These are phyloP conservation scores for Corynorhinus townsendii DNA, from an alignment of 2,113 vertebrate genomes.

Conservation along the genomic window DNA sequence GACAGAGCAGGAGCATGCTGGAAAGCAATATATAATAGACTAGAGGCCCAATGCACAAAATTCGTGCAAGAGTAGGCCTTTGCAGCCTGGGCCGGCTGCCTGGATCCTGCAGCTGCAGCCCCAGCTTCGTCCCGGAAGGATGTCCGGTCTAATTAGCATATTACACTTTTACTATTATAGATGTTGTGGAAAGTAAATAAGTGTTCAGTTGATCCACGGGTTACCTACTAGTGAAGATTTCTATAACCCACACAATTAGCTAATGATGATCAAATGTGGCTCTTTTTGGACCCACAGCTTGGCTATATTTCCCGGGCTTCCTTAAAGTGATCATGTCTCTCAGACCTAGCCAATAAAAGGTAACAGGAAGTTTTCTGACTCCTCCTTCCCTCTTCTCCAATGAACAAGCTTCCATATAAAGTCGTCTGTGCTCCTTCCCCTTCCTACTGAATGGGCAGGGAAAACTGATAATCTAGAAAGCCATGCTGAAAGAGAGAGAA, in stretches of 20 bases:
- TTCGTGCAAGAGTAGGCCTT: no score
- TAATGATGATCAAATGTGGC: background rate
- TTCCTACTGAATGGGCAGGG: background rate
- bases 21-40: background rate
- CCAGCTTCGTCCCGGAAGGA: no score
- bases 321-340: background rate
- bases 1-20: background rate
- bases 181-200: background rate
- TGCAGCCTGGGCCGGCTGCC: no score
- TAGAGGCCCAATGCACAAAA: no score
- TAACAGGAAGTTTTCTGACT: background rate
- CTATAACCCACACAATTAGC: background rate
- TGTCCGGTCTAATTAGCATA: no score
- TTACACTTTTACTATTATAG: background rate
- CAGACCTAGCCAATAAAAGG: background rate
- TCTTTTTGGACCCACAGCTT: background rate
- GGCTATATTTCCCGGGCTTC: background rate
- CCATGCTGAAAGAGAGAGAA: background rate
- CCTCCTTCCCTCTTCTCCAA: rapidly evolving
- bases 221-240: background rate
- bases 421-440: background rate
- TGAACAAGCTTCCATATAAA: background rate
- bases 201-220: background rate
- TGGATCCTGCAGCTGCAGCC: no score
- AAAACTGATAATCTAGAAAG: background rate